phyloP scores from a whole-genome alignment of 2,888 invertebrate species.

The Meghimatium bilineatum region DNA sequence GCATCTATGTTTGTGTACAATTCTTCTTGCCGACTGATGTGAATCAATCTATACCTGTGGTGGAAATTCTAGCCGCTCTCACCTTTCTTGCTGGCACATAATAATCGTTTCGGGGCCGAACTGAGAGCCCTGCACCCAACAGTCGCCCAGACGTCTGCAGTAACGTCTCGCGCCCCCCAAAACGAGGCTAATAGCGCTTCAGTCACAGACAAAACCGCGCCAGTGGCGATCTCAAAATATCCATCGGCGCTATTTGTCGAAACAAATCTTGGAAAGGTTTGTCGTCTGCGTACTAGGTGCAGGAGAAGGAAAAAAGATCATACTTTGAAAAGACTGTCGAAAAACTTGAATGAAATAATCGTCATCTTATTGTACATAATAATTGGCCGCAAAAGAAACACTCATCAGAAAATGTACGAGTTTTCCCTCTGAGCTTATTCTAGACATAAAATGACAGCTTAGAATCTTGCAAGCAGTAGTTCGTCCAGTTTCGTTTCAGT shows the following conservation, averaged over 20 bases:
- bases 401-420: background rate
- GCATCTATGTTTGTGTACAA: background rate
- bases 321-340: background rate
- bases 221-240: slow-evolving; percentile 44
- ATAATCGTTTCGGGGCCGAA: background rate
- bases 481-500: slow-evolving; percentile 2
- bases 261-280: slow-evolving; percentile 34
- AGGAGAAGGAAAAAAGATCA: background rate
- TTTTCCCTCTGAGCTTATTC: background rate
- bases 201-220: slow-evolving; percentile 39
- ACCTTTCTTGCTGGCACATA: slow-evolving; percentile 25
- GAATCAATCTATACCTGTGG: slow-evolving; percentile 27
- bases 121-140: slow-evolving; percentile 9
- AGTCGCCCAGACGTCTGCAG: slow-evolving; percentile 37
- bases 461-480: background rate
- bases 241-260: slow-evolving; percentile 44
- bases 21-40: background rate
- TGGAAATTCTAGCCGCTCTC: slow-evolving; percentile 24
- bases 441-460: background rate
- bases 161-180: slow-evolving; percentile 40
- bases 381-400: slow-evolving; percentile 25
- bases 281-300: slow-evolving; percentile 20
- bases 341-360: background rate
- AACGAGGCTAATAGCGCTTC: slow-evolving; percentile 44
- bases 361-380: slow-evolving; percentile 3